Evolutionary conservation across 2,888 invertebrate species (phyloP).

Genomic region (Electrophaes corylata): DNA sequence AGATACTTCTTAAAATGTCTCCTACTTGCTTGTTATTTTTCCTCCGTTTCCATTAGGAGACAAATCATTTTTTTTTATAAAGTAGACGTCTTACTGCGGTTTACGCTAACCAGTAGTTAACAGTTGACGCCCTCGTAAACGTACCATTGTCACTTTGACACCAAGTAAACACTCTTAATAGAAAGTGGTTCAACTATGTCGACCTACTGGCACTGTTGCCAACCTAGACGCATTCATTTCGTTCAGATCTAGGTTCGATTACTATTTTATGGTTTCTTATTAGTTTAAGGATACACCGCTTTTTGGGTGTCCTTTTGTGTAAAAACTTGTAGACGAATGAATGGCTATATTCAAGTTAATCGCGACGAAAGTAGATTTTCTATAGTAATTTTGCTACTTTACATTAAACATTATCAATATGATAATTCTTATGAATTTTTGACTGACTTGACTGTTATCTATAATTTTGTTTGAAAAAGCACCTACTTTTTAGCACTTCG

Average conservation of each 20-base stretch:
- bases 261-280: not conserved
- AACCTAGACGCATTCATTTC: conserved; percentile 6
- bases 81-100: too few species aligned
- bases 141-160: conserved; percentile 45
- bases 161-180: conserved; percentile 48
- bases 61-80: not conserved
- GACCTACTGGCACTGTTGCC: conserved; percentile 38
- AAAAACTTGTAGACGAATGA: not conserved
- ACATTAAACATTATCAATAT: too few species aligned
- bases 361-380: too few species aligned
- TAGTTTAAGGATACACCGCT: not conserved
- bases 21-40: not conserved
- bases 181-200: conserved; percentile 49
- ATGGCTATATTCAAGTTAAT: too few species aligned
- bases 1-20: not conserved
- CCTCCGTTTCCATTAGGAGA: not conserved
- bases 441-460: too few species aligned
- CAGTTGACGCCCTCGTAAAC: conserved; percentile 38
- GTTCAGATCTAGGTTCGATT: conserved; percentile 1
- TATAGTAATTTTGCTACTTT: too few species aligned
- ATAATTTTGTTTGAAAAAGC: too few species aligned
- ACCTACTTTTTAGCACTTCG: too few species aligned
- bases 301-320: not conserved
- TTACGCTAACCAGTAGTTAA: conserved; percentile 15
- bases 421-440: too few species aligned